These are phyloP conservation scores for Arenaria interpres DNA, from an alignment of 2,113 vertebrate genomes.

Conservation along the genomic window DNA sequence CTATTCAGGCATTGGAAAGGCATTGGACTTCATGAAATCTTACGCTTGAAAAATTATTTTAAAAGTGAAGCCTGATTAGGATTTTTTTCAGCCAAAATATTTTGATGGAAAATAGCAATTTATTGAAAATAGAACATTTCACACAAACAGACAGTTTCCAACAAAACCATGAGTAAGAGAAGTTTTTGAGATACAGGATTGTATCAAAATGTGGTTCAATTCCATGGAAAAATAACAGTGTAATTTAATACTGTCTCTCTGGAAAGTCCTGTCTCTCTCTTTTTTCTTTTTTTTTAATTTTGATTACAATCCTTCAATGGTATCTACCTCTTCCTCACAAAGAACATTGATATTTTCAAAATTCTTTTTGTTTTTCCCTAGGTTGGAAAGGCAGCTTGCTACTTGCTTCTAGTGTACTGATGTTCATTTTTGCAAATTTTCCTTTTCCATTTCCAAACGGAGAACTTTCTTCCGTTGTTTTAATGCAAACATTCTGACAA, in stretches of 20 bases:
- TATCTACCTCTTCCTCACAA: not conserved
- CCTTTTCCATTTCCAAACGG: not conserved
- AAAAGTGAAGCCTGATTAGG: not conserved
- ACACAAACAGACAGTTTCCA: not conserved
- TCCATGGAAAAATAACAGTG: not conserved
- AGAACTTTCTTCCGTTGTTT: not conserved
- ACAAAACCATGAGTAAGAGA: not conserved
- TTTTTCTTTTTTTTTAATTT: not conserved
- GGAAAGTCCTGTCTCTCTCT: not conserved
- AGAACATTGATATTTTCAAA: not conserved
- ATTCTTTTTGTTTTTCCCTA: not conserved
- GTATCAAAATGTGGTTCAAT: not conserved
- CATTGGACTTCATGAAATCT: not conserved
- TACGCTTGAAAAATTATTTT: not conserved
- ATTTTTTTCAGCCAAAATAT: not conserved
- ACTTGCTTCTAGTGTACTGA: not conserved
- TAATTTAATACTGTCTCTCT: not conserved
- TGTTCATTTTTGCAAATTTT: not conserved
- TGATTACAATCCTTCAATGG: not conserved
- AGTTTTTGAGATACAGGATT: not conserved
- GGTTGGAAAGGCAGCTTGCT: not conserved
- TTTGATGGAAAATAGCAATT: not conserved
- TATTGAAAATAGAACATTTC: not conserved
- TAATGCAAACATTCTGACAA: not conserved
- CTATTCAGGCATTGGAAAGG: not conserved